Conservation (phyloP, 1,140 invertebrate species). For the Caenorhabditis elegans region DNA sequence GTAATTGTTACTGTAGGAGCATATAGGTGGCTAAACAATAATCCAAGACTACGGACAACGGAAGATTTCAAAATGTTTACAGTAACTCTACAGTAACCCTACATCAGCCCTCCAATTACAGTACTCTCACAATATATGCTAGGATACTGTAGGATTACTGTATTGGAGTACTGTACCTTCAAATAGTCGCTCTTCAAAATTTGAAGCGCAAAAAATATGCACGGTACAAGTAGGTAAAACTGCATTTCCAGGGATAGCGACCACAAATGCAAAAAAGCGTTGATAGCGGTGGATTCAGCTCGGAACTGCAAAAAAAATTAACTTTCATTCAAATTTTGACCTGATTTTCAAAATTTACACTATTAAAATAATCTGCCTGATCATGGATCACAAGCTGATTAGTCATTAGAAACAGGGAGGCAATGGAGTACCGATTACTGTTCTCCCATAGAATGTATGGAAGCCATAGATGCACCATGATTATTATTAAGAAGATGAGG, state of each 20-base stretch:
- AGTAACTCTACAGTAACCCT: no score
- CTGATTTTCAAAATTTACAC: no score
- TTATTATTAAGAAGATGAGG: neutral
- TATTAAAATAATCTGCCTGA: no score
- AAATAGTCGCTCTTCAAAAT: neutral
- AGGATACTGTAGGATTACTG: no score
- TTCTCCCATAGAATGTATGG: neutral
- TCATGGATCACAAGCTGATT: slow-evolving; percentile 12
- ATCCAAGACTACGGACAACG: no score
- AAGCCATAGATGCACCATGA: neutral
- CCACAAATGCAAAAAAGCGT: slow-evolving; percentile 21
- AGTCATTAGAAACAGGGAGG: neutral
- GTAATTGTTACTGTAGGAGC: no score
- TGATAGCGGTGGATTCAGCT: neutral
- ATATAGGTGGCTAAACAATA: no score
- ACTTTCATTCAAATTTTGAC: no score
- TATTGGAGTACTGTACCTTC: neutral
- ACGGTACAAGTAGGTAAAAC: slow-evolving; percentile 26
- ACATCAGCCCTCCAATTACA: no score
- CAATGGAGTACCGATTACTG: neutral
- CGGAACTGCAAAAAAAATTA: no score
- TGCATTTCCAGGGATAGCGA: slow-evolving; percentile 25
- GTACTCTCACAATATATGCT: no score
- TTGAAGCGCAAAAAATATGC: neutral
- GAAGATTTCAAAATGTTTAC: no score